A percentile compares a stretch with the other conserved stretches of the same genome.
Evolutionary conservation across 2,888 invertebrate genomes (phyloP).

Genomic region (Coenonympha arcania): DNA sequence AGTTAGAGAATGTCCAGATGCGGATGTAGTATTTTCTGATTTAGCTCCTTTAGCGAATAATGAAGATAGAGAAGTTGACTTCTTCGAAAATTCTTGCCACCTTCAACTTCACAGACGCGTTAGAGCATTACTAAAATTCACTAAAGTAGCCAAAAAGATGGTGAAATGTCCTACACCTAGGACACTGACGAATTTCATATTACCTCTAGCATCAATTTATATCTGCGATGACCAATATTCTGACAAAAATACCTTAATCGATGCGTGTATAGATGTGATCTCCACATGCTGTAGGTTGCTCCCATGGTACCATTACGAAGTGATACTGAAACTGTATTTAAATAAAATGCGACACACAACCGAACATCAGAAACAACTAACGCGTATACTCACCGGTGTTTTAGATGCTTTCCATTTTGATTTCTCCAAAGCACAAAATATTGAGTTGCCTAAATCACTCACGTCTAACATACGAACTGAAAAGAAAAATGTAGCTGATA

Average conservation of each 20-base stretch:
- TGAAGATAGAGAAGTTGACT: constrained; percentile 88
- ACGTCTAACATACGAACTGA: constrained; percentile 39
- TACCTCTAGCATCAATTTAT: constrained; percentile 88
- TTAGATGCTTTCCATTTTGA: constrained; percentile 95
- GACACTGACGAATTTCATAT: constrained; percentile 86
- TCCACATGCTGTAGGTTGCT: constrained; percentile 83
- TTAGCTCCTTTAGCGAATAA: constrained; percentile 78
- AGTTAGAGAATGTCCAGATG: constrained; percentile 79
- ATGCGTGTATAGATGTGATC: constrained; percentile 87
- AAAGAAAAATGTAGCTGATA: constrained; percentile 25
- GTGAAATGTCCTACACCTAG: constrained; percentile 76
- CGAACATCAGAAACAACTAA: constrained; percentile 87
- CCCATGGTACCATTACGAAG: constrained; percentile 93
- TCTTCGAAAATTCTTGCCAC: constrained; percentile 95
- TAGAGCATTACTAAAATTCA: constrained; percentile 85
- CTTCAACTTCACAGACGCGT: constrained; percentile 89
- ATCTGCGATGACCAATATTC: constrained; percentile 83
- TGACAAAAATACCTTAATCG: constrained; percentile 85
- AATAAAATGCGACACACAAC: constrained; percentile 80
- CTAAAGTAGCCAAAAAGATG: constrained; percentile 76
- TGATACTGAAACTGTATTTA: constrained; percentile 86
- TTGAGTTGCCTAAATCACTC: constrained; percentile 54
- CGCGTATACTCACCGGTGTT: constrained; percentile 83
- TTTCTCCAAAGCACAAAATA: constrained; percentile 75
- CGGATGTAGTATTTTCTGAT: constrained; percentile 82